Evolutionary conservation across 2,888 invertebrate species (phyloP).

Genomic region (Drosophila barbarae): DNA sequence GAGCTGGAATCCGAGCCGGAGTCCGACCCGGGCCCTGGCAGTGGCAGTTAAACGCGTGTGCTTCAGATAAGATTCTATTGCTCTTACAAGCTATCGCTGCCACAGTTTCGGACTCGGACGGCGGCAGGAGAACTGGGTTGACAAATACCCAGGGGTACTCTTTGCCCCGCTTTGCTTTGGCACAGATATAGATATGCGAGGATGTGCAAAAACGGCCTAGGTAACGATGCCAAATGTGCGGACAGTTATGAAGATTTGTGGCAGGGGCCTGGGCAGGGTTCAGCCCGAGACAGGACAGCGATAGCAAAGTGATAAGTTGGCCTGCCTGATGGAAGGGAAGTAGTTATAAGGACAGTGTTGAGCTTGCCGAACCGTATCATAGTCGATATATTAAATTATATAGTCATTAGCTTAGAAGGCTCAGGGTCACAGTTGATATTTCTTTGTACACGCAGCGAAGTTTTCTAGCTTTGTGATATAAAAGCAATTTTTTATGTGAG

Average conservation of each 20-base stretch:
- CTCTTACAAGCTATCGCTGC: slow-evolving; percentile 51
- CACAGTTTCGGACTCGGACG: background rate
- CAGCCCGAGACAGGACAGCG: background rate
- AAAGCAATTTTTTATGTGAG: too few relatives aligned
- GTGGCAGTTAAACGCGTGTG: slow-evolving; percentile 55
- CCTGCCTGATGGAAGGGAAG: background rate
- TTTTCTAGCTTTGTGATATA: too few relatives aligned
- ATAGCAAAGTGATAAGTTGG: slow-evolving; percentile 19
- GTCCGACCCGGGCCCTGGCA: slow-evolving; percentile 13
- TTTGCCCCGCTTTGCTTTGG: slow-evolving; percentile 34
- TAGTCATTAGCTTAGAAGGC: background rate
- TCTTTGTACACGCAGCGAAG: too few relatives aligned
- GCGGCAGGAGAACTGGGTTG: slow-evolving; percentile 43
- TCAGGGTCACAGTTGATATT: background rate
- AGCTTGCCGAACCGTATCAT: background rate
- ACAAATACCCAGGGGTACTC: slow-evolving; percentile 62
- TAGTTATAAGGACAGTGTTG: background rate
- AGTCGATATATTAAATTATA: slow-evolving; percentile 2
- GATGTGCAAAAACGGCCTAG: slow-evolving; percentile 18
- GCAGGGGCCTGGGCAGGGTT: slow-evolving; percentile 3
- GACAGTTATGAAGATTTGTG: slow-evolving; percentile 62
- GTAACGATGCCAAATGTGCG: slow-evolving; percentile 49
- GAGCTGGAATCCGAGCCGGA: slow-evolving; percentile 10
- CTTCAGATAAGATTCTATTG: slow-evolving; percentile 66
- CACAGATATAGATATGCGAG: slow-evolving; percentile 42